Percentiles rank a stretch among this genome's conserved stretches.
Evolutionary conservation across 2,888 invertebrate genomes (phyloP).

Genomic region (Drosophila incognita): DNA sequence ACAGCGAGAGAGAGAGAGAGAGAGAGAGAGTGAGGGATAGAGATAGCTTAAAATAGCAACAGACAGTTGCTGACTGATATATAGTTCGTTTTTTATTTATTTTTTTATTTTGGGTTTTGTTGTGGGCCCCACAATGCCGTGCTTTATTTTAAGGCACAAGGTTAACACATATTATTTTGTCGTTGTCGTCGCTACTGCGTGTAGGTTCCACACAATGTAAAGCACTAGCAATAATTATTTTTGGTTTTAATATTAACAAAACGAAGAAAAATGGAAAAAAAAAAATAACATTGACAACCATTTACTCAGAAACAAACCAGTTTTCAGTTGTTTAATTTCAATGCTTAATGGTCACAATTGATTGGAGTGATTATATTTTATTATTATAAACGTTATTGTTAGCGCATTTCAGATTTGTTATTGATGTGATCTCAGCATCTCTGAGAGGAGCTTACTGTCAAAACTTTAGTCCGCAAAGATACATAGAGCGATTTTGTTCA

Average conservation of each 20-base stretch:
- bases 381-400: constrained; percentile 51
- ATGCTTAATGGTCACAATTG: constrained; percentile 73
- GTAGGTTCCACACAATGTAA: constrained; percentile 68
- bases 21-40: background rate
- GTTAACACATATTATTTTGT: constrained; percentile 56
- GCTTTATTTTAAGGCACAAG: constrained; percentile 78
- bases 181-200: constrained; percentile 42
- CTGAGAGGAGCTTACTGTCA: background rate
- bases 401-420: constrained; percentile 21
- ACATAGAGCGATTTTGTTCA: background rate
- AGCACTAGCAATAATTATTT: constrained; percentile 69
- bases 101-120: constrained; percentile 7
- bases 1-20: background rate
- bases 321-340: constrained; percentile 69
- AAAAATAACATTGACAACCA: constrained; percentile 14
- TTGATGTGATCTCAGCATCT: constrained; percentile 11
- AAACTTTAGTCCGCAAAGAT: constrained; percentile 3
- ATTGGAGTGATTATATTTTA: constrained; percentile 66
- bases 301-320: constrained; percentile 60
- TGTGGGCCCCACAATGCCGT: constrained; percentile 67
- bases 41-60: background rate
- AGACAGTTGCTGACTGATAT: constrained; percentile 36
- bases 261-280: constrained; percentile 21
- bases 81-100: background rate
- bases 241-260: constrained; percentile 62